Evolutionary conservation across 2,113 vertebrate genomes (phyloP).

Genomic region (Clinocottus analis): DNA sequence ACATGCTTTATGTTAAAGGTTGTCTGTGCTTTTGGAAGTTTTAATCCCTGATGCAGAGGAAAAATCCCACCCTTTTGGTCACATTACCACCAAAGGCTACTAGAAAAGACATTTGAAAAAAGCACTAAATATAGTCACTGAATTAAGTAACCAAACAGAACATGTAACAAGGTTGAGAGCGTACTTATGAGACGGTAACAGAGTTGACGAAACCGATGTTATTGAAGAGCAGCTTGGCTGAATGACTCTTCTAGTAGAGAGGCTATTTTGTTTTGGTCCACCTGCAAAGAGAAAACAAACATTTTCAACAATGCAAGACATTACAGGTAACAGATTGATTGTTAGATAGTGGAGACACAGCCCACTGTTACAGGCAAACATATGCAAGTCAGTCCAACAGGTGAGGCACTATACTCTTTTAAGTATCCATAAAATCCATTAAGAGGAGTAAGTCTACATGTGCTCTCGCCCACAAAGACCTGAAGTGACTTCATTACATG

Average conservation of each 20-base stretch:
- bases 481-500: background rate
- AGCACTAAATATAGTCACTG: constrained; percentile 17
- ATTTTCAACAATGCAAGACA: constrained; percentile 7
- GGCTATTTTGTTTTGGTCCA: constrained; percentile 91
- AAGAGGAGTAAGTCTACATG: background rate
- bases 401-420: background rate
- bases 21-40: constrained; percentile 30
- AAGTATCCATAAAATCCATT: background rate
- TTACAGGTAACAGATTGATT: background rate
- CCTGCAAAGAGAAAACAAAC: constrained; percentile 75
- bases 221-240: constrained; percentile 89
- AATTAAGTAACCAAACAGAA: constrained; percentile 28
- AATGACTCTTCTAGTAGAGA: constrained; percentile 94
- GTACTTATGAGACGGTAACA: constrained; percentile 85
- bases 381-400: background rate
- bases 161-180: constrained; percentile 31
- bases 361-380: background rate
- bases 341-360: background rate
- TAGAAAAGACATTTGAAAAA: constrained; percentile 17
- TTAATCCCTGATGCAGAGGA: constrained; percentile 26
- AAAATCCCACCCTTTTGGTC: constrained; percentile 50
- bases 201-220: constrained; percentile 86
- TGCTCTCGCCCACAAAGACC: background rate
- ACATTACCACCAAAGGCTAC: constrained; percentile 28
- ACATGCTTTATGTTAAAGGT: background rate